These are phyloP conservation scores for Hydrocynus forskahlii DNA, from an alignment of 2,797 vertebrate genomes.

Conservation along the genomic window DNA sequence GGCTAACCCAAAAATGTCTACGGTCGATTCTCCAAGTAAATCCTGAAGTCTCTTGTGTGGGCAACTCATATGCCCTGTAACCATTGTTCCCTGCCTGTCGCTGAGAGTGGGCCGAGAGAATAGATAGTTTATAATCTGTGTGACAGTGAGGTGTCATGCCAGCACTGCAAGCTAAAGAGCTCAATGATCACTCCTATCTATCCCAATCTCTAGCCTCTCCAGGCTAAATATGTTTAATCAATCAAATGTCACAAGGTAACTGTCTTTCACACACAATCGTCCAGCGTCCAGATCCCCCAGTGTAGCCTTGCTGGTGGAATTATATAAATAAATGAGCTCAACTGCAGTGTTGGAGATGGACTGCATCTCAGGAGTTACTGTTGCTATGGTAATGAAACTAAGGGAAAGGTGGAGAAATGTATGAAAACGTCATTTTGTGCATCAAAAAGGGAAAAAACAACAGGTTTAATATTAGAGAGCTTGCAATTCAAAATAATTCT, in stretches of 20 bases:
- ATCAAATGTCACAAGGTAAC: conserved; percentile 48
- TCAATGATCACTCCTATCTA: conserved; percentile 46
- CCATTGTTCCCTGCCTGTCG: conserved; percentile 40
- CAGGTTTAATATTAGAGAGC: conserved; percentile 3
- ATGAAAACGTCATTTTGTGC: conserved; percentile 40
- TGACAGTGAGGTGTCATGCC: conserved; percentile 50
- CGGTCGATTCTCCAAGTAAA: conserved; percentile 19
- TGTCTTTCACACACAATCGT: conserved; percentile 39
- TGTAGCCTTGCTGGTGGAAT: conserved; percentile 33
- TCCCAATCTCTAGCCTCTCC: conserved; percentile 36
- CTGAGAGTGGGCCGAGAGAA: conserved; percentile 37
- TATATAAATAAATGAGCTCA: conserved; percentile 55
- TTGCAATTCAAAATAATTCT: conserved; percentile 17
- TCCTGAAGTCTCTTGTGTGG: background rate
- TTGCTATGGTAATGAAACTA: conserved; percentile 61
- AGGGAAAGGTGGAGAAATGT: conserved; percentile 25
- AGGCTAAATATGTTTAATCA: conserved; percentile 50
- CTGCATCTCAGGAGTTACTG: conserved; percentile 53
- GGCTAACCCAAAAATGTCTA: conserved; percentile 18
- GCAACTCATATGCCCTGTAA: conserved; percentile 22
- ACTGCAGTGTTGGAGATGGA: conserved; percentile 45
- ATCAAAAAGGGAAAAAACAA: conserved; percentile 18
- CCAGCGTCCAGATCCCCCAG: conserved; percentile 50
- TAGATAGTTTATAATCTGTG: conserved; percentile 46
- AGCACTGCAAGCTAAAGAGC: conserved; percentile 43